These are phyloP conservation scores for Thelaira solivaga DNA, from an alignment of 2,888 invertebrate genomes.

Conservation along the genomic window DNA sequence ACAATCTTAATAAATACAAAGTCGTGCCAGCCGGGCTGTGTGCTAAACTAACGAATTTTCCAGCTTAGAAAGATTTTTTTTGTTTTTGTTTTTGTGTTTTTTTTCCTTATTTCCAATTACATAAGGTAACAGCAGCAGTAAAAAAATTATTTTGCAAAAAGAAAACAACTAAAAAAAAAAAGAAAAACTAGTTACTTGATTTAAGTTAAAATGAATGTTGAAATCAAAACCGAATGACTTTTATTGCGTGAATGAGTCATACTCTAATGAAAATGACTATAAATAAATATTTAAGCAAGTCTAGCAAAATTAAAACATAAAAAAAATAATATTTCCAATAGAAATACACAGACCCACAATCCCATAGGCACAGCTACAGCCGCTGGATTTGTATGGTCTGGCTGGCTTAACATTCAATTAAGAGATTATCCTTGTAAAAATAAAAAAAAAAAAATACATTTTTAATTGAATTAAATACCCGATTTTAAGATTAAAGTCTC, in stretches of 20 bases:
- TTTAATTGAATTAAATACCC: neutral
- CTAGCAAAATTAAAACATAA: conserved; percentile 12
- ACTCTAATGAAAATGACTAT: conserved; percentile 21
- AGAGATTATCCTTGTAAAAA: conserved; percentile 26
- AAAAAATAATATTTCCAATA: conserved; percentile 10
- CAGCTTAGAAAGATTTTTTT: conserved; percentile 50
- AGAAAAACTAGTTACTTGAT: conserved; percentile 60
- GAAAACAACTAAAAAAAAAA: conserved; percentile 5
- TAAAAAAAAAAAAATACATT: neutral
- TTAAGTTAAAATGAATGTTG: conserved; percentile 61
- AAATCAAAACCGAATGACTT: conserved; percentile 61
- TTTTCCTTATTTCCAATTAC: conserved; percentile 34
- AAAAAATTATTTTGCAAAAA: neutral
- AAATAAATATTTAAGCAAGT: conserved; percentile 48
- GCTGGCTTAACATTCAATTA: conserved; percentile 41
- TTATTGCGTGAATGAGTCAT: conserved; percentile 63
- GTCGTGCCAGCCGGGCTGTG: conserved; percentile 44
- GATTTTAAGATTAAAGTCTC: conserved; percentile 5
- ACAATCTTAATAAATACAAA: conserved; percentile 35
- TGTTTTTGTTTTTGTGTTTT: conserved; percentile 10
- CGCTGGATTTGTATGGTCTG: conserved; percentile 7
- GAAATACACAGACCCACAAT: too few relatives aligned
- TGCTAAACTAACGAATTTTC: conserved; percentile 46
- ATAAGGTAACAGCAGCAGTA: conserved; percentile 40
- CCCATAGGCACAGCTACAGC: neutral